Percentiles rank a stretch among this genome's conserved stretches.
Evolutionary conservation across 2,797 vertebrate species (phyloP).

Genomic region (Hyperoplus lanceolatus): DNA sequence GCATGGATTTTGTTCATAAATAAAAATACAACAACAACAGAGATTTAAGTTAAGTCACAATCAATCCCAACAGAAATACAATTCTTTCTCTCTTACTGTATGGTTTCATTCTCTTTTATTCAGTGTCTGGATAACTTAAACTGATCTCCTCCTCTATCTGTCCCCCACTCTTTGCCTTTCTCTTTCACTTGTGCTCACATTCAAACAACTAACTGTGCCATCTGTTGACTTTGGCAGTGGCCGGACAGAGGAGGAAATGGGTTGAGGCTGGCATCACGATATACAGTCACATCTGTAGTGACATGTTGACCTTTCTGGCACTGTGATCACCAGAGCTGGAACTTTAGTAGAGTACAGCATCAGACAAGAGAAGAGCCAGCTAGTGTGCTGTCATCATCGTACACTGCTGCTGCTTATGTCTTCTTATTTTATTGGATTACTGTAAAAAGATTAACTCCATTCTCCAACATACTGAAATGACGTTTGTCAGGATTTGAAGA

Average conservation of each 20-base stretch:
- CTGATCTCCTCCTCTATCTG: neutral
- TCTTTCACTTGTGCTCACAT: constrained; percentile 26
- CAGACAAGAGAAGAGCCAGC: constrained; percentile 7
- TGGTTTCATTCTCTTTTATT: constrained; percentile 7
- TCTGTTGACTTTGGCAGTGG: constrained; percentile 72
- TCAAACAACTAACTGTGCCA: constrained; percentile 56
- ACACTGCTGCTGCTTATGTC: neutral
- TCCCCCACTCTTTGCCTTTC: neutral
- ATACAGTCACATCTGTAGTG: constrained; percentile 21
- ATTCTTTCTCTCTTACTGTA: neutral
- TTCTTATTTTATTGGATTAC: neutral
- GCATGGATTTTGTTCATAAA: neutral
- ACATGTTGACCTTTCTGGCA: constrained; percentile 22
- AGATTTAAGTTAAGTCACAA: neutral
- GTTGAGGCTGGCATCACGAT: constrained; percentile 37
- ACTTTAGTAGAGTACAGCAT: neutral
- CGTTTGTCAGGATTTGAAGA: neutral
- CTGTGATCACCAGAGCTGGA: constrained; percentile 23
- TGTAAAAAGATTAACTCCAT: neutral
- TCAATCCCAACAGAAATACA: neutral
- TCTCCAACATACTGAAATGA: neutral
- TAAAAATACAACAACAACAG: neutral
- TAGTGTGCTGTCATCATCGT: constrained; percentile 17
- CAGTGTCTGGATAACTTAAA: constrained; percentile 6
- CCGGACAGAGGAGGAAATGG: constrained; percentile 10